phyloP scores from a whole-genome alignment of 2,797 vertebrate species.

The Semaprochilodus insignis region DNA sequence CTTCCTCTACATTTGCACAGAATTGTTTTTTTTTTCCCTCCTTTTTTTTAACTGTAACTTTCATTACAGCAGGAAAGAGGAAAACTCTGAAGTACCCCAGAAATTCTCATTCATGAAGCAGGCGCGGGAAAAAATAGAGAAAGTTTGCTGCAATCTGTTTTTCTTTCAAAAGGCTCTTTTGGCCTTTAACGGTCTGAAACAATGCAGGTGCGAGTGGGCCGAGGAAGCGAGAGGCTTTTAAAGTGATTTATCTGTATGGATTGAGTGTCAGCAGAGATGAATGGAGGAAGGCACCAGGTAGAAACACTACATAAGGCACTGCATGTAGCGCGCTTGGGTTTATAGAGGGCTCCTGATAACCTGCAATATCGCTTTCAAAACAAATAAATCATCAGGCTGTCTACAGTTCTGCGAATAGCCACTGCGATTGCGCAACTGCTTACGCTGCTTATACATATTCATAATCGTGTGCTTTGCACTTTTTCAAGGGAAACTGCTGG shows the following conservation, averaged over 20 bases:
- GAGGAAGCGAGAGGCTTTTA: slow-evolving; percentile 43
- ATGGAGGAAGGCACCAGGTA: slow-evolving; percentile 52
- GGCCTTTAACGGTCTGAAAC: slow-evolving; percentile 53
- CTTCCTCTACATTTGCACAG: background rate
- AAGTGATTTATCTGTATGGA: slow-evolving; percentile 65
- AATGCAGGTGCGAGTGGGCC: slow-evolving; percentile 43
- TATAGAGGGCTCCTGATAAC: slow-evolving; percentile 27
- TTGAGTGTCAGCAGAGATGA: slow-evolving; percentile 62
- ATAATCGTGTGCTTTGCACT: background rate
- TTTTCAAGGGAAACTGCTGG: background rate
- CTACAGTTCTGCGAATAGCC: background rate
- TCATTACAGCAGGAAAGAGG: background rate
- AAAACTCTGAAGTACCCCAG: background rate
- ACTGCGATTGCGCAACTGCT: background rate
- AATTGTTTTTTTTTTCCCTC: too few relatives aligned
- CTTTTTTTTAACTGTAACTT: background rate
- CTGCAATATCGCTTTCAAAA: slow-evolving; percentile 25
- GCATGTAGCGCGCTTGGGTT: slow-evolving; percentile 32
- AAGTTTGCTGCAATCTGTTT: slow-evolving; percentile 43
- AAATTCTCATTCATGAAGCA: slow-evolving; percentile 10
- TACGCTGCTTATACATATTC: slow-evolving; percentile 5
- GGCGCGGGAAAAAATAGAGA: background rate
- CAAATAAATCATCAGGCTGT: slow-evolving; percentile 16
- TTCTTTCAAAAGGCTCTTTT: slow-evolving; percentile 33
- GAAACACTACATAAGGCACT: slow-evolving; percentile 51